Evolutionary conservation across 2,797 vertebrate genomes (phyloP), one percentile per base, ranked within the genome.

Genomic region (Strix occidentalis): DNA sequence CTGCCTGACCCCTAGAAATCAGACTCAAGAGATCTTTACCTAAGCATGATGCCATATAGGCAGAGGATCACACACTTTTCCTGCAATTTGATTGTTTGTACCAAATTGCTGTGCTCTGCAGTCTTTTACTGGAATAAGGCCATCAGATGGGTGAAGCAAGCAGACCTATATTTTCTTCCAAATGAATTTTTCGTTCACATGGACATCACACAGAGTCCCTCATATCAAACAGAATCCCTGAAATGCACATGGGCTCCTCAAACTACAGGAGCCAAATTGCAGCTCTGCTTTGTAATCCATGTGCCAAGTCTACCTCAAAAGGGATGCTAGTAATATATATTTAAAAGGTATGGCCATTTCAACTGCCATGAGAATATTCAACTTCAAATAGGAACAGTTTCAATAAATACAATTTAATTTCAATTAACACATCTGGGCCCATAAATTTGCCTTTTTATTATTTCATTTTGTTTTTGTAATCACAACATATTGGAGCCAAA

Each of bases 351-450:
- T 41, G 29, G 9, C 4, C 31, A 45, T 82, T 89, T 92, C 50
- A 88, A 51, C 6, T 87, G 25, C 31, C 28, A 35, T 48, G 41
- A 33, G 23, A 94, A 61, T 76, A 88, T 87, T 95, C 37, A 64
- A 65, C 19, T 65, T 87, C 43, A 87, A 75, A 83, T 33, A 75
- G 6, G 35, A 92, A 45, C 6, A 25, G 35, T 75, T 89, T 82
- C 43, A 86, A 74, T 41, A 89, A 94, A 89, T 43, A 43, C 13
- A 91, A 76, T 84, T 93, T 69, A 69, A 82, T 92, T 95, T 95
- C 48, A 79, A 86, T 94, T 87, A 93, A 71, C 5, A 5, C 29
- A 66, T 77, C 51, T 68, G 31, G 39, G 48, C 15, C 45, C 12
- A 77, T 87, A 94, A 64, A 87, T 95, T 53, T 90, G 17, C 31